Percentiles rank a stretch among this genome's conserved stretches.
Evolutionary conservation across 2,888 invertebrate genomes (phyloP).

Genomic region (Hesperia comma): DNA sequence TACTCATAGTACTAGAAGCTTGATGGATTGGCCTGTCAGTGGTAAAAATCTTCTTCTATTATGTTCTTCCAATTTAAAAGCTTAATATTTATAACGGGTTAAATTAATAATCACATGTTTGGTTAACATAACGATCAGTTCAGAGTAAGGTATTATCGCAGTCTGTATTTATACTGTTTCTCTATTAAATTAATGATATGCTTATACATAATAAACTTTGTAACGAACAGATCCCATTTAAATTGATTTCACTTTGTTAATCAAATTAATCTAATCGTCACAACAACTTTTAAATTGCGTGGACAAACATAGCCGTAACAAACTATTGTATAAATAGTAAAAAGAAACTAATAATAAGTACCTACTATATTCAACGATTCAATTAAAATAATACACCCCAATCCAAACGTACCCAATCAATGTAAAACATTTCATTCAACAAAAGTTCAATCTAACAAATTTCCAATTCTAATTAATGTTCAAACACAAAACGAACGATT

Average conservation of each 20-base stretch:
- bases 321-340: too few relatives aligned
- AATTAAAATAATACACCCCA: background rate
- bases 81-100: slow-evolving; percentile 62
- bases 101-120: slow-evolving; percentile 61
- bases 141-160: slow-evolving; percentile 51
- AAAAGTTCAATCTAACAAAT: slow-evolving; percentile 21
- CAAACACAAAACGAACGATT: slow-evolving; percentile 27
- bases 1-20: slow-evolving; percentile 58
- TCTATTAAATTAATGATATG: slow-evolving; percentile 47
- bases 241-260: slow-evolving; percentile 27
- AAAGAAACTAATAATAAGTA: too few relatives aligned
- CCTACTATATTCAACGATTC: background rate
- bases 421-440: slow-evolving; percentile 15
- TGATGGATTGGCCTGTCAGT: slow-evolving; percentile 70
- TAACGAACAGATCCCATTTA: slow-evolving; percentile 16
- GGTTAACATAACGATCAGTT: slow-evolving; percentile 53
- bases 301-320: too few relatives aligned
- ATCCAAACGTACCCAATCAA: slow-evolving; percentile 11
- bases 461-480: slow-evolving; percentile 28
- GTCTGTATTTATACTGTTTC: slow-evolving; percentile 48
- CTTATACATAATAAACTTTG: slow-evolving; percentile 19
- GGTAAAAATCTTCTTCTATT: slow-evolving; percentile 51
- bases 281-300: too few relatives aligned
- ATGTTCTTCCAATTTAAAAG: slow-evolving; percentile 65
- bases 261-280: background rate